These are phyloP conservation scores for Bathynomus jamesi DNA, from an alignment of 1,140 invertebrate species.

Conservation along the genomic window DNA sequence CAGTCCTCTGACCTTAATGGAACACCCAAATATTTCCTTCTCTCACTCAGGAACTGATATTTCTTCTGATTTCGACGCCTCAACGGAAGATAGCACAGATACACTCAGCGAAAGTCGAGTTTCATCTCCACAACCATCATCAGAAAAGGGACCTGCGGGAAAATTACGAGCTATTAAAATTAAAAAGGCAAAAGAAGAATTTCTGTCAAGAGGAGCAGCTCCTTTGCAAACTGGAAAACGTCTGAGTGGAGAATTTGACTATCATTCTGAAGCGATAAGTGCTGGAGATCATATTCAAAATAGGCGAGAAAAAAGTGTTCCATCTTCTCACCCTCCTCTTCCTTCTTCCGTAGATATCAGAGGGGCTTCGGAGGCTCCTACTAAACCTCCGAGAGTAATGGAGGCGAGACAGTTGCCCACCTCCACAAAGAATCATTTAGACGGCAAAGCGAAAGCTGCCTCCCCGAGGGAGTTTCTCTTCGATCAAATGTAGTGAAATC, in stretches of 20 bases:
- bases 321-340: no score
- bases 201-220: background rate
- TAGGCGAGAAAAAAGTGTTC: no score
- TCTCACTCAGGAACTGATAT: background rate
- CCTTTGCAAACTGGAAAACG: background rate
- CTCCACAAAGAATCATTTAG: constrained; percentile 6
- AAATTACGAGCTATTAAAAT: background rate
- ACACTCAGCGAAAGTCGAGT: background rate
- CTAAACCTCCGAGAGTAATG: no score
- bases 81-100: background rate
- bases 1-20: background rate
- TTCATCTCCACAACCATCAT: background rate
- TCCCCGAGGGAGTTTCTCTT: background rate
- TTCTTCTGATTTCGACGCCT: background rate
- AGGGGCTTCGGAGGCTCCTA: no score
- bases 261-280: background rate
- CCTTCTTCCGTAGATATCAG: no score
- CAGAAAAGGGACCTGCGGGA: background rate
- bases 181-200: no score
- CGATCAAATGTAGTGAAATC: background rate
- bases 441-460: background rate
- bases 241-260: background rate
- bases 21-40: background rate
- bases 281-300: no score
- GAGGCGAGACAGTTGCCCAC: background rate